Conservation (phyloP, 2,113 vertebrate genomes). For the Xiphorhynchus elegans region DNA sequence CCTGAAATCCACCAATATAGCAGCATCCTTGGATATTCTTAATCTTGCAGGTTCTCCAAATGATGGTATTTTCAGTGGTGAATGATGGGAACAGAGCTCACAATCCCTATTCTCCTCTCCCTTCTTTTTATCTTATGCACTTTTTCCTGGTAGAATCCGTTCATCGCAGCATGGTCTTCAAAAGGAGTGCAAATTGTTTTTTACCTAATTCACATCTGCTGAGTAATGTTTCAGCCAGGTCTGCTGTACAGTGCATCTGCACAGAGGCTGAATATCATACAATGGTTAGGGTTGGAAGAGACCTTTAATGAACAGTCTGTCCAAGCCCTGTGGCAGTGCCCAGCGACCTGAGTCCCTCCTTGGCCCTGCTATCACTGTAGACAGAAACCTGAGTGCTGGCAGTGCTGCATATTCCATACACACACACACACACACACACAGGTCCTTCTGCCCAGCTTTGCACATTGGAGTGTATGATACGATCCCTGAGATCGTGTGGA, state of each 20-base stretch:
- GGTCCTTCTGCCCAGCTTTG: neutral
- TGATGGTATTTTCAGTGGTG: neutral
- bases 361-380: neutral
- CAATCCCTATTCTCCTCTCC: neutral
- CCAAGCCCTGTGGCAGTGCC: neutral
- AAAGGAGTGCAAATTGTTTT: accelerated
- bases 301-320: neutral
- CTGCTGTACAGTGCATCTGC: neutral
- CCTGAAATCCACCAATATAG: neutral
- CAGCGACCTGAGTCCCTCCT: neutral
- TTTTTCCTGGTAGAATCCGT: neutral
- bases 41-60: neutral
- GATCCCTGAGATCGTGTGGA: neutral
- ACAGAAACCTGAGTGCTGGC: neutral
- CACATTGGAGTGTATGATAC: accelerated
- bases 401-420: neutral
- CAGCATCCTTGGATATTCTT: neutral
- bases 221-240: neutral
- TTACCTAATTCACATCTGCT: neutral
- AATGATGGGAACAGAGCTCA: neutral
- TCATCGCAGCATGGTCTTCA: neutral
- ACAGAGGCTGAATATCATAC: neutral
- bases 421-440: neutral
- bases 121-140: too few species aligned
- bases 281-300: neutral